Conservation (phyloP, 1,140 invertebrate species). For the Sweltsa coloradensis region DNA sequence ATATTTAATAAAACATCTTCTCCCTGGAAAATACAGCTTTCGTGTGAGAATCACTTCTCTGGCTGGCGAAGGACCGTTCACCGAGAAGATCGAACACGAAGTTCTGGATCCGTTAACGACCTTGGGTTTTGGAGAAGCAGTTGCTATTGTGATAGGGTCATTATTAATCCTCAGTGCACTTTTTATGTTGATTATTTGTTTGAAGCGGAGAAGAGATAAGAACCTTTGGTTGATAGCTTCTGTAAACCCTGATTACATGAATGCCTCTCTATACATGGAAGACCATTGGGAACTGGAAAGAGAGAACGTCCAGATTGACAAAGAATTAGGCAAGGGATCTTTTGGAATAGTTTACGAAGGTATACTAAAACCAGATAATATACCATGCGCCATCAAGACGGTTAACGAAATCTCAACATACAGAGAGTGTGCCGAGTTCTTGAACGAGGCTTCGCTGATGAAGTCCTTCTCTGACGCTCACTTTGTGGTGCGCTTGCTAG, state of each 20-base stretch:
- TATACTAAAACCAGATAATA: conserved; percentile 23
- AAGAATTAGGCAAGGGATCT: conserved; percentile 51
- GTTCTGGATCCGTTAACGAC: too few species aligned
- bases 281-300: conserved; percentile 7
- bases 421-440: conserved; percentile 42
- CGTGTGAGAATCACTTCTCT: conserved; percentile 46
- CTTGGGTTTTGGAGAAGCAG: too few species aligned
- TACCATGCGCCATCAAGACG: conserved; percentile 54
- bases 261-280: not conserved
- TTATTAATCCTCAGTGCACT: too few species aligned
- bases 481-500: conserved; percentile 57
- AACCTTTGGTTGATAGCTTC: conserved; percentile 5
- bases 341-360: conserved; percentile 59
- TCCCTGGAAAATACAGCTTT: conserved; percentile 49
- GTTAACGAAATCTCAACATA: conserved; percentile 39
- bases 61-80: conserved; percentile 41
- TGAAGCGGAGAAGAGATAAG: too few species aligned
- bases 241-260: conserved; percentile 3
- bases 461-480: conserved; percentile 33
- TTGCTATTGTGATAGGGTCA: too few species aligned
- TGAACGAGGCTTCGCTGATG: conserved; percentile 54
- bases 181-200: too few species aligned
- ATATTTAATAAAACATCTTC: conserved; percentile 27
- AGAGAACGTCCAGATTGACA: conserved; percentile 39
- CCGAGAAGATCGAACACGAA: too few species aligned